Percentiles rank a stretch among this genome's conserved stretches.
phyloP scores from a whole-genome alignment of 2,113 vertebrate genomes.

The Pterocles gutturalis region DNA sequence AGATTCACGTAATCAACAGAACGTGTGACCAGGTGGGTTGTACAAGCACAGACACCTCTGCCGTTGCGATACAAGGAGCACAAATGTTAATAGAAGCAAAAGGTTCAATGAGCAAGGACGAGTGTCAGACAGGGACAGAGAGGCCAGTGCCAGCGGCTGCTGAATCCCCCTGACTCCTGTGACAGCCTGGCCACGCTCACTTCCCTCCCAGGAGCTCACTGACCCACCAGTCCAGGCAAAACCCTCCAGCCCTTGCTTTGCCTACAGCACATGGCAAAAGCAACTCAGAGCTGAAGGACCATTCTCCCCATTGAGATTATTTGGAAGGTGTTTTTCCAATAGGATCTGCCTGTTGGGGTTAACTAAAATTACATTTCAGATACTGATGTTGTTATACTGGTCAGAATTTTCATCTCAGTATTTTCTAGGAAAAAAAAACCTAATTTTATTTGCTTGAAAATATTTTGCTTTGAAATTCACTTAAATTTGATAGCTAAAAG shows the following conservation, averaged over 20 bases:
- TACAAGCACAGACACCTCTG: not conserved
- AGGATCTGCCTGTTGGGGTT: not conserved
- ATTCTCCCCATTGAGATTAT: not conserved
- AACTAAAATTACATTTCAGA: not conserved
- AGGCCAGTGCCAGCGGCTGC: not conserved
- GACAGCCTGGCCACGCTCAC: not conserved
- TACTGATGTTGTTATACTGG: not conserved
- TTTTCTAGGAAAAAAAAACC: not conserved
- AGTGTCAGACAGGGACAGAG: not conserved
- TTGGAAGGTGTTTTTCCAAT: not conserved
- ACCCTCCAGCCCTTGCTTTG: not conserved
- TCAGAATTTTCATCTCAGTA: not conserved
- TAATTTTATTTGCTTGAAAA: not conserved
- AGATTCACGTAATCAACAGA: not conserved
- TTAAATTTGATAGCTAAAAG: not conserved
- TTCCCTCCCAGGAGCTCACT: not conserved
- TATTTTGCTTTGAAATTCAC: not conserved
- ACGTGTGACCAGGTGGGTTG: not conserved
- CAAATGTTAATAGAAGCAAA: not conserved
- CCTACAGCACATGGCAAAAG: not conserved
- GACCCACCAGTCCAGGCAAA: not conserved
- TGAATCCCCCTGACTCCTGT: not conserved
- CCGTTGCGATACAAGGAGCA: not conserved
- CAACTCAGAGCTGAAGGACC: not conserved
- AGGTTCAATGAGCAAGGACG: not conserved